Evolutionary conservation across 2,113 vertebrate genomes (phyloP).

Genomic region (Dolichotis patagonum): DNA sequence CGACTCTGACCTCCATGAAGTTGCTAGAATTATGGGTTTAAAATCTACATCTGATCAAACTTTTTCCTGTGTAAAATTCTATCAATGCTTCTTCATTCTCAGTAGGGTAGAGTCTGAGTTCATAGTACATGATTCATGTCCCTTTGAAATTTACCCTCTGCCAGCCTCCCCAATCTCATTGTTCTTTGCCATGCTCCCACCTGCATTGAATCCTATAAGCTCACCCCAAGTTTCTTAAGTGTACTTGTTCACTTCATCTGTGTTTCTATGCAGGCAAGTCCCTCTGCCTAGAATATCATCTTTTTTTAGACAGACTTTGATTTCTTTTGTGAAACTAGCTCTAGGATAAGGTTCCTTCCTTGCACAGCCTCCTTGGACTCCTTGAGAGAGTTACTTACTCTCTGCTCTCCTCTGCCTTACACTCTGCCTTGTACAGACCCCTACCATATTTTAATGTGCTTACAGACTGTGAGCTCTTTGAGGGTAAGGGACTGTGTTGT

Average conservation of each 20-base stretch:
- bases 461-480: neutral
- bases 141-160: neutral
- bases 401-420: neutral
- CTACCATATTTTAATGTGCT: neutral
- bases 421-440: neutral
- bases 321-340: conserved; percentile 9
- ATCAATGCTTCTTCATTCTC: neutral
- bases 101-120: neutral
- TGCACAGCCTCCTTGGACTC: neutral
- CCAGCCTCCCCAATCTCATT: neutral
- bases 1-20: neutral
- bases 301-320: neutral
- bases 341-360: neutral
- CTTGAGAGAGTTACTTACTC: neutral
- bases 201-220: neutral
- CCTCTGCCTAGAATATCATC: neutral
- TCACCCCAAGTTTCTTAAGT: neutral
- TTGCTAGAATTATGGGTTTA: neutral
- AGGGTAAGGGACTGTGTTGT: neutral
- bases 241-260: neutral
- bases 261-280: neutral
- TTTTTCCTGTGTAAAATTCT: neutral
- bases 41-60: neutral
- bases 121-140: neutral
- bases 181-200: neutral